These are phyloP conservation scores for Echinops telfairi DNA, from an alignment of 2,113 vertebrate genomes.

Conservation along the genomic window DNA sequence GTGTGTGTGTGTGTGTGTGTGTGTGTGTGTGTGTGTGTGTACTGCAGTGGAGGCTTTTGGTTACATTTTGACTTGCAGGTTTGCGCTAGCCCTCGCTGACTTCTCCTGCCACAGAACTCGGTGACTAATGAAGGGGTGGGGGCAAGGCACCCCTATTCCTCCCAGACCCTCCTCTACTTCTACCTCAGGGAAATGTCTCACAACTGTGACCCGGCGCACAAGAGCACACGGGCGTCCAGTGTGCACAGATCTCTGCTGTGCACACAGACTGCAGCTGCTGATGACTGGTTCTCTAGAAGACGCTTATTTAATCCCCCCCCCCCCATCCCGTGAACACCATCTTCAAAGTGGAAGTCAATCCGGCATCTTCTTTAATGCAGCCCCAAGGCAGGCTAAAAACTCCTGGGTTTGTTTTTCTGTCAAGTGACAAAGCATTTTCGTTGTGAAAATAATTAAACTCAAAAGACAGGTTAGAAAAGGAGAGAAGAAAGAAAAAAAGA, in stretches of 20 bases:
- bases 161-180: background rate
- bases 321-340: background rate
- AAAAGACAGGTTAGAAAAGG: background rate
- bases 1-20: no score
- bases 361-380: background rate
- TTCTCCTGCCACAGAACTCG: background rate
- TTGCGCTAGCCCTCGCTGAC: background rate
- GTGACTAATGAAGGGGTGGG: background rate
- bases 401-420: background rate
- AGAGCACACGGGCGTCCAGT: background rate
- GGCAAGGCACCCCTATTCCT: background rate
- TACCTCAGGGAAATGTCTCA: background rate
- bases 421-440: background rate
- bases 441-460: slow-evolving; percentile 21
- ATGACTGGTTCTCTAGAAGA: background rate
- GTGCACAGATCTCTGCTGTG: background rate
- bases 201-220: background rate
- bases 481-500: background rate
- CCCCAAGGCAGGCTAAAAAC: background rate
- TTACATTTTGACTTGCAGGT: background rate
- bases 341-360: background rate
- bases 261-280: background rate
- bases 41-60: background rate
- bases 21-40: no score
- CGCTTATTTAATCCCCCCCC: no score